A percentile compares a stretch with the other conserved stretches of the same genome.
Evolutionary conservation across 2,888 invertebrate genomes (phyloP).

Genomic region (Eustalomyia histrio): DNA sequence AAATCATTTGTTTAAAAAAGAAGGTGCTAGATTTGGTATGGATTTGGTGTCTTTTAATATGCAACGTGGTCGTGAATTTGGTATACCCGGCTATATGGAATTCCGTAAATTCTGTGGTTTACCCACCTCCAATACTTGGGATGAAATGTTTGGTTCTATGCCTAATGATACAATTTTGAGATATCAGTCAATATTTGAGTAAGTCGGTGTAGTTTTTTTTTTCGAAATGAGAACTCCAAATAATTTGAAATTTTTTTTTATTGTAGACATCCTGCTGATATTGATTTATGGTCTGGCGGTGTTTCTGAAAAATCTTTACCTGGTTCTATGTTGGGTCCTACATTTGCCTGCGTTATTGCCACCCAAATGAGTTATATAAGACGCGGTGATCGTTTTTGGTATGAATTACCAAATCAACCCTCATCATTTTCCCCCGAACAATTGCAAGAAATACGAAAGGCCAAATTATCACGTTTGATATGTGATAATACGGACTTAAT

Average conservation of each 20-base stretch:
- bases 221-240: not conserved
- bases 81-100: constrained; percentile 95
- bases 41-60: constrained; percentile 95
- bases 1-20: constrained; percentile 94
- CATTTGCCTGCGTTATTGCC: constrained; percentile 95
- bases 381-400: constrained; percentile 96
- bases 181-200: constrained; percentile 91
- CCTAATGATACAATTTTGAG: constrained; percentile 91
- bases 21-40: constrained; percentile 86
- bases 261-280: constrained; percentile 90
- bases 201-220: constrained; percentile 72
- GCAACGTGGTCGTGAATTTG: constrained; percentile 95
- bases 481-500: constrained; percentile 96
- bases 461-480: constrained; percentile 89
- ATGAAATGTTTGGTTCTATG: constrained; percentile 92
- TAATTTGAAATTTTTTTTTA: not conserved
- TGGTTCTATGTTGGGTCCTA: constrained; percentile 95
- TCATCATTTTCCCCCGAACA: constrained; percentile 94
- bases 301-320: constrained; percentile 94
- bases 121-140: constrained; percentile 86
- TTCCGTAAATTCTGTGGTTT: constrained; percentile 94
- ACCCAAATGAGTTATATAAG: constrained; percentile 94
- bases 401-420: constrained; percentile 93
- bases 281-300: constrained; percentile 97
- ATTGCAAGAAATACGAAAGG: constrained; percentile 89